Evolutionary conservation across 1,140 invertebrate species (phyloP).

Genomic region (Phocides pigmalion): DNA sequence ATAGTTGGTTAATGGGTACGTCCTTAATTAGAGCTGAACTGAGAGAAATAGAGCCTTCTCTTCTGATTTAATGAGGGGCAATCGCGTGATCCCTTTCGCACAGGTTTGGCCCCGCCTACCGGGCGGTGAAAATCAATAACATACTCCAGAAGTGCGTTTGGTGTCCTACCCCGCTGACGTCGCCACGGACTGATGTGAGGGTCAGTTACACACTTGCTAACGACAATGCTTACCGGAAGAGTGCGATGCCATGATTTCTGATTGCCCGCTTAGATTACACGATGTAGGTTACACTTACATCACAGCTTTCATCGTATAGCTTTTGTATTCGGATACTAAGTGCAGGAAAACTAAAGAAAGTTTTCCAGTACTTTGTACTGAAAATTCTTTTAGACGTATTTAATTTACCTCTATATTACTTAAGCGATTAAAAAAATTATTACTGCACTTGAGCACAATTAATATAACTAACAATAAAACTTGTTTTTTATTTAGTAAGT

Average conservation of each 20-base stretch:
- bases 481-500: too few relatives aligned
- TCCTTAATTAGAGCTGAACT: constrained; percentile 80
- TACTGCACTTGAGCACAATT: too few relatives aligned
- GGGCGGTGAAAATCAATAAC: constrained; percentile 82
- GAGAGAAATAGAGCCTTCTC: constrained; percentile 74
- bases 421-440: too few relatives aligned
- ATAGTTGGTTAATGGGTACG: constrained; percentile 81
- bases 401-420: background rate
- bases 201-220: constrained; percentile 38
- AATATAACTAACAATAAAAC: too few relatives aligned
- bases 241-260: constrained; percentile 6
- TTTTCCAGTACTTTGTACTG: background rate
- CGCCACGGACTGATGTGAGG: constrained; percentile 39
- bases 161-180: constrained; percentile 73
- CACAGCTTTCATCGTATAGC: background rate
- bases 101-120: constrained; percentile 74
- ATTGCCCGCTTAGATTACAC: constrained; percentile 1
- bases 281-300: background rate
- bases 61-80: constrained; percentile 78
- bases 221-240: background rate
- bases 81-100: constrained; percentile 79
- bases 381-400: background rate
- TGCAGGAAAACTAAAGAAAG: background rate
- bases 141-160: constrained; percentile 77
- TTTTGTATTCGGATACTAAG: background rate